Conservation (phyloP, 2,888 invertebrate genomes). For the Dascillus cervinus region DNA sequence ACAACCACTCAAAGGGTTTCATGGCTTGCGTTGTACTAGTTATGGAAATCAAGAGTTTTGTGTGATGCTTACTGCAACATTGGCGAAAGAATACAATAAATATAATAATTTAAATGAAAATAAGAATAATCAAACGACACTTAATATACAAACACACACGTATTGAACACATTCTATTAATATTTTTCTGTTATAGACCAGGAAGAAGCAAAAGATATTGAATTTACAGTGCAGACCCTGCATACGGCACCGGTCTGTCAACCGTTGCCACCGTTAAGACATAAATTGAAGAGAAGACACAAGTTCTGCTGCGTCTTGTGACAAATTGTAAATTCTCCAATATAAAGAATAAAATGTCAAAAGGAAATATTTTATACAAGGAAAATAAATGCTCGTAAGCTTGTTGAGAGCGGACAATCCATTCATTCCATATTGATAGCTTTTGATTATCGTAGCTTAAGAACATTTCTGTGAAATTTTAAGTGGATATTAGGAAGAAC, state of each 20-base stretch:
- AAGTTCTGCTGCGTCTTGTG: conserved; percentile 43
- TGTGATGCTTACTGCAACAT: no score
- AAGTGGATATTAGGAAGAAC: no score
- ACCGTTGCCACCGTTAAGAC: conserved; percentile 47
- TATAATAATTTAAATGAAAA: no score
- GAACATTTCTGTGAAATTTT: no score
- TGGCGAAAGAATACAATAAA: no score
- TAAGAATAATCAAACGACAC: no score
- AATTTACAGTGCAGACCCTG: conserved; percentile 79
- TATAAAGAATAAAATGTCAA: conserved; percentile 13
- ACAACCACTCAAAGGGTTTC: no score
- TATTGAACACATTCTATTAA: no score
- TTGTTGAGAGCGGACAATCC: conserved; percentile 19
- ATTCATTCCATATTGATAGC: conserved; percentile 8
- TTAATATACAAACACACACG: no score
- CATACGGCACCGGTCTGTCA: conserved; percentile 42
- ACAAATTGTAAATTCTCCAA: no score
- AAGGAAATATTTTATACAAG: conserved; percentile 19
- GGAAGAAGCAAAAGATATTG: conserved; percentile 77
- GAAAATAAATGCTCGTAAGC: conserved; percentile 17
- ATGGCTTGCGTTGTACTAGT: no score
- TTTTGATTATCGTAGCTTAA: conserved; percentile 9
- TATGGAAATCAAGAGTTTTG: no score
- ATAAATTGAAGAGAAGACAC: conserved; percentile 36
- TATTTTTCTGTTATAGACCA: conserved; percentile 53